These are phyloP conservation scores for Neomorphus geoffroyi DNA, from an alignment of 2,797 vertebrate species.

Conservation along the genomic window DNA sequence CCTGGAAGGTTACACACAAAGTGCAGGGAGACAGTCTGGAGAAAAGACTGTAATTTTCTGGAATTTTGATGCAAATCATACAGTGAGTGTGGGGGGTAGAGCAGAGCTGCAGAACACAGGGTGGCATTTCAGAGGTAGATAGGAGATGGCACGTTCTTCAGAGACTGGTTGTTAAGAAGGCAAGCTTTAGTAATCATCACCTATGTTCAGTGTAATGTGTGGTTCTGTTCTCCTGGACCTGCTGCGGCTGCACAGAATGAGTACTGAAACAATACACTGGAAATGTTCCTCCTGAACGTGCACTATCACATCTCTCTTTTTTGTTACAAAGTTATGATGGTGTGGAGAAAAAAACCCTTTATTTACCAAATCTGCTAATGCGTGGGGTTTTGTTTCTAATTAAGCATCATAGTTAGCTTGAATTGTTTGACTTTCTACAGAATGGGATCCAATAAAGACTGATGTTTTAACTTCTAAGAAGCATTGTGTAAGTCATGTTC, in stretches of 20 bases:
- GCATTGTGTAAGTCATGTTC: conserved; percentile 14
- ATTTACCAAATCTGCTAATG: background rate
- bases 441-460: background rate
- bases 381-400: background rate
- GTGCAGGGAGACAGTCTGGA: background rate
- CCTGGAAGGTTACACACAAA: too few species aligned
- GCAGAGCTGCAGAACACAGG: background rate
- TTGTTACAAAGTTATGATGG: background rate
- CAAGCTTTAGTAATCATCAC: background rate
- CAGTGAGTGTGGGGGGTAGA: background rate
- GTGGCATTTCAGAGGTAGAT: too few species aligned
- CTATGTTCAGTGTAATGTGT: background rate
- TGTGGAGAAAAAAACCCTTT: background rate
- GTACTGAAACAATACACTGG: background rate
- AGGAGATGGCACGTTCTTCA: background rate
- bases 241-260: background rate
- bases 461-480: background rate
- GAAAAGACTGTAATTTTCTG: background rate
- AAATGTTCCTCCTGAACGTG: background rate
- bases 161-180: rapidly evolving
- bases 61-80: background rate
- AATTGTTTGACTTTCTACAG: background rate
- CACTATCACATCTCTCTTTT: background rate
- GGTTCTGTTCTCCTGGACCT: background rate
- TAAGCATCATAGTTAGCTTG: background rate